phyloP scores from a whole-genome alignment of 2,797 vertebrate genomes.

The Muscicapa comitata region DNA sequence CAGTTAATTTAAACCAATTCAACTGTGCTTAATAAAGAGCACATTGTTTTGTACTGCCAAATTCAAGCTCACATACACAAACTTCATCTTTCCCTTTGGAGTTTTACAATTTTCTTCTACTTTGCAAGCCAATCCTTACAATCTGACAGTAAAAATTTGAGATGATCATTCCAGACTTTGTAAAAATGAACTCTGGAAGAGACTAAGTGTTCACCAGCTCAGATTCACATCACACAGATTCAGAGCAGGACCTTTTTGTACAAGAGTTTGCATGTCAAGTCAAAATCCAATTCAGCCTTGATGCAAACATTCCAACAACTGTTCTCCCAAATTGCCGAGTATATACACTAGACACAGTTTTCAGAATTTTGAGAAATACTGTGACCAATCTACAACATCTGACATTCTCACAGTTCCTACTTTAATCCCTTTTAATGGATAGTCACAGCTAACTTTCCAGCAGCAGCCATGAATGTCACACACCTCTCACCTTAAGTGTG shows the following conservation, averaged over 20 bases:
- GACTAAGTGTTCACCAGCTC: not conserved
- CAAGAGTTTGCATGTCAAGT: not conserved
- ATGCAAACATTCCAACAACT: not conserved
- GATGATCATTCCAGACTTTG: not conserved
- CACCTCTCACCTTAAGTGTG: not conserved
- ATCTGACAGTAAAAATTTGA: not conserved
- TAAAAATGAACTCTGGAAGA: not conserved
- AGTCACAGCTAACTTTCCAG: not conserved
- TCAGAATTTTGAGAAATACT: not conserved
- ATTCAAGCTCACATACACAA: not conserved
- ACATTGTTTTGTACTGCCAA: not conserved
- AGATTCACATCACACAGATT: accelerated
- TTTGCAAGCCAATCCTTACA: not conserved
- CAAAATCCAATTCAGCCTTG: not conserved
- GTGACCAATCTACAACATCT: not conserved
- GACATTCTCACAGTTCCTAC: not conserved
- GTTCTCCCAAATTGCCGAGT: not conserved
- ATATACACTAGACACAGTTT: not conserved
- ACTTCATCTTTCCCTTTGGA: not conserved
- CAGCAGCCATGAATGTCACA: not conserved
- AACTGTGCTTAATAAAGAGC: not conserved
- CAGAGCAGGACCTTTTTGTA: not conserved
- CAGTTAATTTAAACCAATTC: conserved; percentile 20
- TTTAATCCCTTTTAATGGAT: not conserved
- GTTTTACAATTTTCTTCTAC: not conserved